Evolutionary conservation across 1,140 invertebrate species (phyloP), one percentile per base, ranked within the genome.

Genomic region (Chionoecetes opilio): DNA sequence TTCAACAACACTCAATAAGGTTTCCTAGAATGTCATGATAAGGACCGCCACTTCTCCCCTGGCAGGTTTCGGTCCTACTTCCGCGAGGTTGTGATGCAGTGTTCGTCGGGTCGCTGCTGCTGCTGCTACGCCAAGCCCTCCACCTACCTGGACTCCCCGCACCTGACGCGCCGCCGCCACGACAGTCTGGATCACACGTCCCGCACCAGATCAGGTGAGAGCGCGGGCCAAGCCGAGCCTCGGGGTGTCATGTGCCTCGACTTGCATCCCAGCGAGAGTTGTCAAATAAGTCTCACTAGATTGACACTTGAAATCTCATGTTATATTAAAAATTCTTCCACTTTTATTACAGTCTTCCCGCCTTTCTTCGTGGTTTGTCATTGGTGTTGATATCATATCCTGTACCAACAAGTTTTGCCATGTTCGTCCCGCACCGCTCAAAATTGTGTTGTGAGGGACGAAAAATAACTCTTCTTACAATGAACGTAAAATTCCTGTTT

Each of bases 31-130:
- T n/a, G n/a, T n/a, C n/a, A n/a, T n/a, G n/a, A 75, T 75, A 21
- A 89, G 41, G 87, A 89, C 29, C 35, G 38, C n/a, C 35, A 11
- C 46, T 91, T 89, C 32, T 29, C 41, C 75, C 26, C 3, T 53
- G 11, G n/a, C 91, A 92, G 91, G 37, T 92, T 92, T 35, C 75
- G 91, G 14, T 84, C 91, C 3, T 92, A 92, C 82, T 92, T 92
- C 91, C 75, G 91, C 21, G 91, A 92, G 91, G 91, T 92, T 31
- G 91, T 92, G 91, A 2, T 92, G 91, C 91, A 92, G 35, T 92
- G 91, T 31, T 37, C 21, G 0, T 37, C 82, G 0, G 91, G 91
- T 3, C 91, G 91, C 11, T 92, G 91, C 41, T 92, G 82, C 91
- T 92, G 91, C 21, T 92, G 35, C 5, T 35, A 35, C 29, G 17